A percentile compares a stretch with the other conserved stretches of the same genome.
These are phyloP conservation scores for Hippopotamus amphibius DNA, from an alignment of 2,113 vertebrate species.

Conservation along the genomic window DNA sequence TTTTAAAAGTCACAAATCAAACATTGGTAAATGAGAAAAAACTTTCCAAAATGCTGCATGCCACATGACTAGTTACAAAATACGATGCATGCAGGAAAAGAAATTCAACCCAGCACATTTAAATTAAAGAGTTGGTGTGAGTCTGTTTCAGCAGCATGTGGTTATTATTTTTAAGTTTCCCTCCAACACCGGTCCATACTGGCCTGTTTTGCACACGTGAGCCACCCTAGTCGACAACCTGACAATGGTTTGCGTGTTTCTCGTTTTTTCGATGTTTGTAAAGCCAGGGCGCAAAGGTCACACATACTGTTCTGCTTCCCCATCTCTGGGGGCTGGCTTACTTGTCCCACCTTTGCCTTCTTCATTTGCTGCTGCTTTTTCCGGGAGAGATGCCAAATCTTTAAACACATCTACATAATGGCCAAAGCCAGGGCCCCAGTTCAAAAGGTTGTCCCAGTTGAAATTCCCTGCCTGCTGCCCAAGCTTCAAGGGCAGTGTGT, in stretches of 20 bases:
- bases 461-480: constrained; percentile 93
- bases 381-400: constrained; percentile 97
- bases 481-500: constrained; percentile 91
- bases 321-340: constrained; percentile 92
- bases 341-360: constrained; percentile 92
- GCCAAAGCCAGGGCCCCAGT: constrained; percentile 98
- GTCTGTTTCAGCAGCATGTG: constrained; percentile 90
- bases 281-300: constrained; percentile 86
- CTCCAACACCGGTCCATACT: constrained; percentile 78
- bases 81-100: constrained; percentile 87
- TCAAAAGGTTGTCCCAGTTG: constrained; percentile 99
- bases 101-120: constrained; percentile 82
- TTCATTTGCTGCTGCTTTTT: constrained; percentile 91
- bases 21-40: constrained; percentile 83
- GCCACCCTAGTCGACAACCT: constrained; percentile 75
- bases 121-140: constrained; percentile 84
- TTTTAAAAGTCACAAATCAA: constrained; percentile 84
- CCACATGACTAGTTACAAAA: constrained; percentile 82
- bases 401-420: constrained; percentile 99
- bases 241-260: constrained; percentile 71
- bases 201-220: constrained; percentile 83
- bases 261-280: constrained; percentile 30
- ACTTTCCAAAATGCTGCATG: constrained; percentile 84
- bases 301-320: constrained; percentile 97
- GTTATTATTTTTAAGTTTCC: constrained; percentile 87